Evolutionary conservation across 1,140 invertebrate genomes (phyloP), one percentile per base, ranked within the genome.

Genomic region (Wasmannia auropunctata): DNA sequence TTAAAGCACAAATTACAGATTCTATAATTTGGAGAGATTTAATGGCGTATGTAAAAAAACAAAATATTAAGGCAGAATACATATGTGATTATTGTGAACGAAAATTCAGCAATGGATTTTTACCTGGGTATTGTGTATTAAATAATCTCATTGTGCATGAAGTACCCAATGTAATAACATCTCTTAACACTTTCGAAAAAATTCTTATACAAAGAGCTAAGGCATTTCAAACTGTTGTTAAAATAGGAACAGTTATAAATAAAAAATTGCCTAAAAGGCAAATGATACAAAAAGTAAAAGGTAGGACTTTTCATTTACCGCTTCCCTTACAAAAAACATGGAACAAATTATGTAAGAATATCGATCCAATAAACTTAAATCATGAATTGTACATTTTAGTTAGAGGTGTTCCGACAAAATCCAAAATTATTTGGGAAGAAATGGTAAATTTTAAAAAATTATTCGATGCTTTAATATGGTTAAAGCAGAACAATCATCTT

Each of bases 381-480:
- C 16, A 31, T 34, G 87, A 92, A 86, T 74, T 93, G n/a, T n/a
- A n/a, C 58, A 90, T 93, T 58, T 49, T 92, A 58, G 81, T 93
- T 0, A 80, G 92, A 37, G 58, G 77, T 25, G n/a, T 88, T 62
- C 80, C 86, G 4, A 91, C 67, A 25, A 91, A 89, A 79, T 46
- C 49, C 2, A 90, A 90, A 77, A 76, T 86, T 51, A 74, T 91
- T 49, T 91, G 86, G 89, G 69, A 91, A 86, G 22, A 69, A 16
- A 28, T 86, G 16, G 80, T 91, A 1, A n/a, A 88, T 34, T 11
- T 87, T 14, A 74, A 88, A 31, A 87, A 90, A 46, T 54, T 90
- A n/a, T 89, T 34, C 22, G 22, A 69, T 51, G 76, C 88, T 34
- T 62, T 91, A 31, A 5, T n/a, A 49, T 88, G 85, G 81, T 63